A percentile compares a stretch with the other conserved stretches of the same genome.
Conservation (phyloP, 37 sponge, comb jelly and placozoan genomes). For the Chondrilla cf. caribensis region DNA sequence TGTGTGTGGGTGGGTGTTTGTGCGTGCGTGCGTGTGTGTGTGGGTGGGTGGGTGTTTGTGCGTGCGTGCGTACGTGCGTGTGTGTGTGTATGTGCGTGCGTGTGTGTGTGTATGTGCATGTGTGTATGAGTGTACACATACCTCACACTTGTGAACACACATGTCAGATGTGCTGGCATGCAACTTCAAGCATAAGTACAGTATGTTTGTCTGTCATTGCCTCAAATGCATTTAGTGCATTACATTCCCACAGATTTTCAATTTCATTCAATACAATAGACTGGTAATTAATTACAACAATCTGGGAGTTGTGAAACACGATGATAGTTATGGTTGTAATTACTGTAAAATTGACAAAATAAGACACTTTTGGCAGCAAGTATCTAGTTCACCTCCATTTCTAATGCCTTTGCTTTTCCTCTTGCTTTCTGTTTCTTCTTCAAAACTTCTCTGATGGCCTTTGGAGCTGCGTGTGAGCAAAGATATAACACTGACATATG, state of each 20-base stretch:
- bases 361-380: too few relatives aligned
- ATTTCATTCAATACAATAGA: too few relatives aligned
- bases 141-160: too few relatives aligned
- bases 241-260: too few relatives aligned
- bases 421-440: conserved; percentile 36
- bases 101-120: conserved; percentile 21
- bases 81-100: not conserved
- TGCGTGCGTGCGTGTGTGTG: not conserved
- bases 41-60: too few relatives aligned
- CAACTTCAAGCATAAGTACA: too few relatives aligned
- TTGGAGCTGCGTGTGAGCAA: not conserved
- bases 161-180: not conserved
- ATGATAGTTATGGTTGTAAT: too few relatives aligned
- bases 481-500: not conserved
- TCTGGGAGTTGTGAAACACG: too few relatives aligned
- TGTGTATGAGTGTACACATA: conserved; percentile 16
- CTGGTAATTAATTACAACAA: too few relatives aligned
- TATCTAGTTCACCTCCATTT: conserved; percentile 45
- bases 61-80: conserved; percentile 8
- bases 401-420: conserved; percentile 33
- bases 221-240: too few relatives aligned
- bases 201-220: too few relatives aligned
- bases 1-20: conserved; percentile 20
- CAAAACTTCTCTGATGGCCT: conserved; percentile 57
- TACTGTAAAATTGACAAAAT: too few relatives aligned